Evolutionary conservation across 2,797 vertebrate genomes (phyloP), one percentile per base, ranked within the genome.

Genomic region (Microhierax caerulescens): DNA sequence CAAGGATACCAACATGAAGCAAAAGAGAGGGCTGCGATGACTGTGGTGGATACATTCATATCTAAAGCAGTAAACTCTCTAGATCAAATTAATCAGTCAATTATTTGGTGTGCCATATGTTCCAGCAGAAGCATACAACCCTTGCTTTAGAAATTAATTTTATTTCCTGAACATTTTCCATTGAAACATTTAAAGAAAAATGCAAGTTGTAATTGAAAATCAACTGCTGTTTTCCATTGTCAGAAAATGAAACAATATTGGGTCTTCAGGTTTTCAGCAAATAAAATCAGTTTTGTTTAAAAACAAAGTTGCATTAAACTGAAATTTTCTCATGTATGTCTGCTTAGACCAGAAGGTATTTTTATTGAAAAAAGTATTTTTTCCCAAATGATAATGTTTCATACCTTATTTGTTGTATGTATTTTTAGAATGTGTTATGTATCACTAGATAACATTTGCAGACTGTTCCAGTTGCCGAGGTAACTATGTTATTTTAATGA

Each of bases 401-500:
- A 61, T 89, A 95, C 67, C 64, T 95, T 95, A 88, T 92, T 96
- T 96, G 72, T 95, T 93, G 41, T 63, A 85, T 73, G 41, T 83
- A 94, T 95, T 96, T 96, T 95, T 96, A 94, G 92, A 95, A 92
- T 51, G 84, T 94, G 96, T 92, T 97, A 92, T 93, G 90, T 85
- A 90, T 91, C 86, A 82, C 68, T 68, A 89, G 92, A 82, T 95
- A 91, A 95, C 90, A 93, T 91, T 95, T 85, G 81, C 90, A 96
- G 93, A 64, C 91, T 93, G 90, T 85, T 96, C 88, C 94, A 96
- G 97, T 97, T 97, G 95, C 97, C 94, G 93, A 97, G 97, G 97
- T 96, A 97, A 97, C 97, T 95, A 94, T 65, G 92, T 93, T 97
- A 94, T 96, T 95, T 97, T 96, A 97, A 97, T 93, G 95, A 97